A percentile compares a stretch with the other conserved stretches of the same genome.
phyloP scores from a whole-genome alignment of 2,888 invertebrate genomes.

The Leptopilina syphax region DNA sequence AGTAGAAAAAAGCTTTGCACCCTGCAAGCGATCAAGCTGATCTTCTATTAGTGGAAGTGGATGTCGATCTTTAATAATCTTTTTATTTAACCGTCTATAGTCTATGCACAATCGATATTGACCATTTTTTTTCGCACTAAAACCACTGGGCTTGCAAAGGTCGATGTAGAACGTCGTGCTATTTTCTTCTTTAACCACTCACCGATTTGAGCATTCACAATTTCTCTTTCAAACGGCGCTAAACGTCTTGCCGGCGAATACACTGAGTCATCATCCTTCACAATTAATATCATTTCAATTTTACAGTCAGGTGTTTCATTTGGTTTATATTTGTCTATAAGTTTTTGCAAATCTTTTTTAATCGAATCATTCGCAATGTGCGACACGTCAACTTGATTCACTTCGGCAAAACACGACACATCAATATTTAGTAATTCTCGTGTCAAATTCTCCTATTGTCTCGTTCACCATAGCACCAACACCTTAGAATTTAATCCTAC shows the following conservation, averaged over 20 bases:
- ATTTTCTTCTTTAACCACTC: constrained; percentile 59
- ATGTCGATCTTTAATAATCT: too few species aligned
- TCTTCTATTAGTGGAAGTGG: too few species aligned
- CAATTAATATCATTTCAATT: constrained; percentile 48
- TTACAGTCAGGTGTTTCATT: constrained; percentile 25
- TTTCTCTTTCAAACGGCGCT: constrained; percentile 45
- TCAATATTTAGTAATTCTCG: not conserved
- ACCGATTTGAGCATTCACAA: constrained; percentile 54
- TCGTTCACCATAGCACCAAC: constrained; percentile 35
- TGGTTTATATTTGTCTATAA: constrained; percentile 46
- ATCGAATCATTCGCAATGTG: not conserved
- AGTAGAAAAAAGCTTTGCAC: too few species aligned
- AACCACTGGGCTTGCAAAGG: constrained; percentile 54
- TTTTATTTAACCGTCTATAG: too few species aligned
- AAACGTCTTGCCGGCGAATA: constrained; percentile 54
- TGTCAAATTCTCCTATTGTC: constrained; percentile 41
- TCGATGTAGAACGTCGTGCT: constrained; percentile 53
- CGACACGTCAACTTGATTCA: not conserved
- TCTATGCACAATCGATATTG: too few species aligned
- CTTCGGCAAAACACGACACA: not conserved
- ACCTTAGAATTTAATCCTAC: constrained; percentile 44
- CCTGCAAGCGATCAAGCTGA: too few species aligned
- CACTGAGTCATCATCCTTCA: constrained; percentile 55
- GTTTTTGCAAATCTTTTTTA: constrained; percentile 14
- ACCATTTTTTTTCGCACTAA: too few species aligned